These are phyloP conservation scores for Ptychodera flava DNA, from an alignment of 35 echinoderm and acorn worm species.

Conservation along the genomic window DNA sequence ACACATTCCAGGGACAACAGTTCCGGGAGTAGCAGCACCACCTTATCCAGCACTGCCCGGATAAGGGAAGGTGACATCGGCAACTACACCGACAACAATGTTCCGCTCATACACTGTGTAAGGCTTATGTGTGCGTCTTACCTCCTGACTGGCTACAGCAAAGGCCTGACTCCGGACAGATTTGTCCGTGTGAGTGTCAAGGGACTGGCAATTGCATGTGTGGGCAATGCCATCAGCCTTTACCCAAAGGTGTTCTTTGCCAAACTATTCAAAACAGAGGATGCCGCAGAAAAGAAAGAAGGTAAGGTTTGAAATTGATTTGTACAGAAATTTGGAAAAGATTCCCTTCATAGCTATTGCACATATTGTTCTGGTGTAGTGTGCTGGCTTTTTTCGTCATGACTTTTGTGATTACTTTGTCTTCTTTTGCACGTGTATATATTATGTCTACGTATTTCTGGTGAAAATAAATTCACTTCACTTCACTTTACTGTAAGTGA, in stretches of 20 bases:
- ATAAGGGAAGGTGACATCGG: slow-evolving; percentile 21
- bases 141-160: slow-evolving; percentile 74
- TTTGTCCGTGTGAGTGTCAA: slow-evolving; percentile 81
- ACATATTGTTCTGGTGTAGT: no score
- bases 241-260: slow-evolving; percentile 72
- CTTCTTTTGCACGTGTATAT: no score
- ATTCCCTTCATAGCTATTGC: no score
- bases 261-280: slow-evolving; percentile 47
- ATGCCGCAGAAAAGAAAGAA: slow-evolving; percentile 16
- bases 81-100: slow-evolving; percentile 75
- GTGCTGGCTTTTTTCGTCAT: no score
- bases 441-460: no score
- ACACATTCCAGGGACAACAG: neutral
- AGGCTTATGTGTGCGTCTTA: slow-evolving; percentile 68
- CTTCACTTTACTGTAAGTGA: no score
- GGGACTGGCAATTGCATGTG: slow-evolving; percentile 62
- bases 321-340: neutral
- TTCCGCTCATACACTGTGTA: slow-evolving; percentile 61
- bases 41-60: neutral
- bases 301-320: slow-evolving; percentile 1
- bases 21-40: slow-evolving; percentile 9
- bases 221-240: slow-evolving; percentile 54
- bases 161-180: slow-evolving; percentile 56
- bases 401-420: no score
- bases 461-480: no score